Percentiles rank a stretch among this genome's conserved stretches.
These are phyloP conservation scores for Indicator maculatus DNA, from an alignment of 2,113 vertebrate genomes.

Conservation along the genomic window DNA sequence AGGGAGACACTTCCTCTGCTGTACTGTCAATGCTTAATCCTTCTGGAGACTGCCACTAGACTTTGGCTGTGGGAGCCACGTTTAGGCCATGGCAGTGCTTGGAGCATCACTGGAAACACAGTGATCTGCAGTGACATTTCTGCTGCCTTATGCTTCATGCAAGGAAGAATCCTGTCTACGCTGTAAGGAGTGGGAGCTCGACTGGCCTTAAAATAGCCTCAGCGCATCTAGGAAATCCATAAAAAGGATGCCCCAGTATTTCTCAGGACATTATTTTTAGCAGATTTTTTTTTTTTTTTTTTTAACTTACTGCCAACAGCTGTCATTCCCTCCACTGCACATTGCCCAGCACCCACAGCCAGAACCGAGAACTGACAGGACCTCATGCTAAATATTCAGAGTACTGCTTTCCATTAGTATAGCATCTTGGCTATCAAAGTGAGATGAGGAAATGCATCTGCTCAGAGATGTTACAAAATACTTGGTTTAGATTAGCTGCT, in stretches of 20 bases:
- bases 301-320: neutral
- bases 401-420: neutral
- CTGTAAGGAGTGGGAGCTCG: neutral
- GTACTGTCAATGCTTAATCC: accelerated
- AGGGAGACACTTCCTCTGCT: neutral
- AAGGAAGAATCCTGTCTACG: neutral
- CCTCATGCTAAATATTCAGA: neutral
- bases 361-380: neutral
- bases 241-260: neutral
- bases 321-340: neutral
- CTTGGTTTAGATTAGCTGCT: neutral
- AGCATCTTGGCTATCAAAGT: neutral
- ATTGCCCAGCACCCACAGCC: neutral
- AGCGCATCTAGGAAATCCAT: neutral
- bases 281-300: neutral
- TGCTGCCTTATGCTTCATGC: neutral
- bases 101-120: neutral
- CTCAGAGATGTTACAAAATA: neutral
- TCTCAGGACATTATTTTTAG: neutral
- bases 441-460: neutral
- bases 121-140: neutral
- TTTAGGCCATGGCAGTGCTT: neutral
- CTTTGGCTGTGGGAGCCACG: neutral
- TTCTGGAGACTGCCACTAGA: neutral
- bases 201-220: slow-evolving; percentile 17